Evolutionary conservation across 2,113 vertebrate species (phyloP).

Genomic region (Hippotragus niger): DNA sequence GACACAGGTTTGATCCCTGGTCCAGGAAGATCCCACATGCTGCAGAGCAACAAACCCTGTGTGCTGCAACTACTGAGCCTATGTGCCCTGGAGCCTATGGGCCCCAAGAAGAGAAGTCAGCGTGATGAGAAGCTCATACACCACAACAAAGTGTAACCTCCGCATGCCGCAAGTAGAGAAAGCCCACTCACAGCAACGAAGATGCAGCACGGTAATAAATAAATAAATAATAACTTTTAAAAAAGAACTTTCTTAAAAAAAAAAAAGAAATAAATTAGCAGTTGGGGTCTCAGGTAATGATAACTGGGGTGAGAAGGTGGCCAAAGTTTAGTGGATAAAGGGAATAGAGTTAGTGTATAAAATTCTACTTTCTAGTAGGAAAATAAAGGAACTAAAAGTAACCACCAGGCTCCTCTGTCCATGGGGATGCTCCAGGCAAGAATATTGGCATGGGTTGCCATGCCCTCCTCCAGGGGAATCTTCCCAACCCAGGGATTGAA

Average conservation of each 20-base stretch:
- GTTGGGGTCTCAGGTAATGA: background rate
- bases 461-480: background rate
- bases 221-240: background rate
- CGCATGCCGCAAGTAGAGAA: fast-evolving
- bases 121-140: fast-evolving
- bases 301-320: background rate
- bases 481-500: background rate
- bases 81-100: background rate
- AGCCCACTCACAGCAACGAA: background rate
- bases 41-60: background rate
- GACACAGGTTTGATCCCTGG: background rate
- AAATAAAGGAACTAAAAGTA: background rate
- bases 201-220: background rate
- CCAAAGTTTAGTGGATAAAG: background rate
- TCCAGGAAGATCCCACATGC: background rate
- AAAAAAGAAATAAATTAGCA: background rate
- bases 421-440: background rate
- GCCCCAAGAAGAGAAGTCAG: background rate
- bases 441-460: background rate
- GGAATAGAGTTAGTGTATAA: background rate
- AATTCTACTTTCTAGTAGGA: background rate
- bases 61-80: fast-evolving
- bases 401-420: background rate
- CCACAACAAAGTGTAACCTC: background rate
- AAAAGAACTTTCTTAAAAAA: background rate